Conservation (phyloP, 1,140 invertebrate species). For the Andrena cerasifolii region DNA sequence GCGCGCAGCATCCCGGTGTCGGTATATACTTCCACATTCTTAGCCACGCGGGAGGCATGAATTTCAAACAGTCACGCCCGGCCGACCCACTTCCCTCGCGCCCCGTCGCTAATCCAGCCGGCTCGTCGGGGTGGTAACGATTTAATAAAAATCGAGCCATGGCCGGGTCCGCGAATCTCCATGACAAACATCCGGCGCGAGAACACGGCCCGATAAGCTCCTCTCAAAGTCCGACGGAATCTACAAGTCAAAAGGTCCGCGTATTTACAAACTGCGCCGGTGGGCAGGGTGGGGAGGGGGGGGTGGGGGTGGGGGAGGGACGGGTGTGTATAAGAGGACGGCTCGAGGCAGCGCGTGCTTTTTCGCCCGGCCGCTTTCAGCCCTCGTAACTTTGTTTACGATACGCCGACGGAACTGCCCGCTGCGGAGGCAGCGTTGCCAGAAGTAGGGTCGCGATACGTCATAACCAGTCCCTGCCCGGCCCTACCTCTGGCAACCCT, state of each 20-base stretch:
- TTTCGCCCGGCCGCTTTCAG: not conserved
- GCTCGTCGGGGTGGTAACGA: not conserved
- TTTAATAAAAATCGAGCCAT: constrained; percentile 5
- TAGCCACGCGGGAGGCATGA: constrained; percentile 62
- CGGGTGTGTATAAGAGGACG: no score
- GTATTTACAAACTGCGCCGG: constrained; percentile 24
- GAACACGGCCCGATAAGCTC: not conserved
- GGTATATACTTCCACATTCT: constrained; percentile 42
- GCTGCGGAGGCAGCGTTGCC: no score
- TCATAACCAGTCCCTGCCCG: no score
- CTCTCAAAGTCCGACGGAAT: not conserved
- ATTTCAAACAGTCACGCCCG: constrained; percentile 58
- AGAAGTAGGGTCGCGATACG: no score
- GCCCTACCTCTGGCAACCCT: no score
- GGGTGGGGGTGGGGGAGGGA: no score
- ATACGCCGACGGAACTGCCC: constrained; percentile 9
- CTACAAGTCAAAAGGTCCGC: constrained; percentile 26
- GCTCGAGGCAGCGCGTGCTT: constrained; percentile 7
- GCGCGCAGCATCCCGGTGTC: not conserved
- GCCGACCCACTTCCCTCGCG: constrained; percentile 41
- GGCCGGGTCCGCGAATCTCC: not conserved
- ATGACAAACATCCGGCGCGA: constrained; percentile 24
- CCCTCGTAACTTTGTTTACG: constrained; percentile 33
- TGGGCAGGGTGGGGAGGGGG: not conserved
- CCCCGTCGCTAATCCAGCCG: no score